Evolutionary conservation across 2,113 vertebrate species (phyloP).

Genomic region (Pholis gunnellus): DNA sequence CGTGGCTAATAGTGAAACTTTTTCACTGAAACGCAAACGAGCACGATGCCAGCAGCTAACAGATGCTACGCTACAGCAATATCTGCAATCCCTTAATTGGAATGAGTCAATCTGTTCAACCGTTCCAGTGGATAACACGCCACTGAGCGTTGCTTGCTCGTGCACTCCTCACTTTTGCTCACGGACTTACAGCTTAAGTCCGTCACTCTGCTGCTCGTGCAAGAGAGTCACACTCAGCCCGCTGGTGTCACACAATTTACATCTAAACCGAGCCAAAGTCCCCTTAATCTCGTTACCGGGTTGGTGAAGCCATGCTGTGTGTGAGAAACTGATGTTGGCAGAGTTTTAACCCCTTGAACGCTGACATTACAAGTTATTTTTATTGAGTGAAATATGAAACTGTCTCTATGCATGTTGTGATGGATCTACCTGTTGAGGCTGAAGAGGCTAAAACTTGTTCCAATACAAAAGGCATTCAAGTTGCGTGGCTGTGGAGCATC

Average conservation of each 20-base stretch:
- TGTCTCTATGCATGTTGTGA: not conserved
- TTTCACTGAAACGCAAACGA: not conserved
- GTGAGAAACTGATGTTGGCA: constrained; percentile 18
- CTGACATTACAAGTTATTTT: not conserved
- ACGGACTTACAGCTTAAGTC: constrained; percentile 41
- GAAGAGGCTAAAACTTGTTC: not conserved
- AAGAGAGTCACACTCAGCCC: constrained; percentile 17
- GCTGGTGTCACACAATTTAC: constrained; percentile 33
- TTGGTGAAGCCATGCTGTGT: constrained; percentile 1
- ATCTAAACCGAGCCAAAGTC: constrained; percentile 19
- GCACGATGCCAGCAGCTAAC: not conserved
- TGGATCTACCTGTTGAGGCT: not conserved
- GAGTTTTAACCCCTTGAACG: not conserved
- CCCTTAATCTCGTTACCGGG: constrained; percentile 31
- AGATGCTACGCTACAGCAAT: not conserved
- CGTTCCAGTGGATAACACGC: constrained; percentile 23
- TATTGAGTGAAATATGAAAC: not conserved
- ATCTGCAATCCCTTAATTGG: constrained; percentile 44
- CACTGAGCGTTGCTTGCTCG: not conserved
- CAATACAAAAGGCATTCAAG: not conserved
- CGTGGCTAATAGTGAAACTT: constrained; percentile 1
- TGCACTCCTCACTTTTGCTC: constrained; percentile 26
- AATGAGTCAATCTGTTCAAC: constrained; percentile 13
- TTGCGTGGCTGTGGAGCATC: not conserved
- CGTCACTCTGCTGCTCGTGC: constrained; percentile 24